A percentile compares a stretch with the other conserved stretches of the same genome.
Conservation (phyloP, 1,140 invertebrate species). For the Ceratosolen solmsi region DNA sequence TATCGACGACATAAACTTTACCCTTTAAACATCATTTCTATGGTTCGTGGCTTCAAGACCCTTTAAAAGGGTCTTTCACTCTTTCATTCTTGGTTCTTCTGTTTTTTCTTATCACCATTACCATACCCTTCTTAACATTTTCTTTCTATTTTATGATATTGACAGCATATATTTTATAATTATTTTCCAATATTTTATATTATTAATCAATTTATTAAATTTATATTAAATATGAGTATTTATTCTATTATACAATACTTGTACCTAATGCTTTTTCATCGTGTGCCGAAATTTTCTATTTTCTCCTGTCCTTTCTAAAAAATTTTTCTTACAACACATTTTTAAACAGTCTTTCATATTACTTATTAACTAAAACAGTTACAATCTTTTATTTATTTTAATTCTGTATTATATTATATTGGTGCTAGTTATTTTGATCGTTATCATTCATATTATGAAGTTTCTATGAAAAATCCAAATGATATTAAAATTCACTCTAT, state of each 20-base stretch:
- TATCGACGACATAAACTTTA: slow-evolving; percentile 45
- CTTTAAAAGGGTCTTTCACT: neutral
- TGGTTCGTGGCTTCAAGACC: neutral
- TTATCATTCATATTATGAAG: no score
- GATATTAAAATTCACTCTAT: no score
- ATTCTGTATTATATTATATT: no score
- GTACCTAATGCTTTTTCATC: neutral
- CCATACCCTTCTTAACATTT: no score
- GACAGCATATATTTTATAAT: neutral
- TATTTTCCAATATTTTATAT: neutral
- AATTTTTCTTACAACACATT: no score
- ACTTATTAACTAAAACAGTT: no score
- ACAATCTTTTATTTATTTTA: no score
- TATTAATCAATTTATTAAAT: neutral
- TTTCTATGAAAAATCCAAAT: no score
- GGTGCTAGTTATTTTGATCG: no score
- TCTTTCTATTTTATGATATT: neutral
- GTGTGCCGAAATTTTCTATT: no score
- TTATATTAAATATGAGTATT: neutral
- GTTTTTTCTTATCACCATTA: neutral
- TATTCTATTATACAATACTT: neutral
- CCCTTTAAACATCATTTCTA: slow-evolving; percentile 26
- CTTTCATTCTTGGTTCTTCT: neutral
- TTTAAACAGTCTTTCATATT: no score
- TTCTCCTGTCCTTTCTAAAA: no score